Conservation (phyloP, 2,113 vertebrate species). For the Vidua chalybeata region DNA sequence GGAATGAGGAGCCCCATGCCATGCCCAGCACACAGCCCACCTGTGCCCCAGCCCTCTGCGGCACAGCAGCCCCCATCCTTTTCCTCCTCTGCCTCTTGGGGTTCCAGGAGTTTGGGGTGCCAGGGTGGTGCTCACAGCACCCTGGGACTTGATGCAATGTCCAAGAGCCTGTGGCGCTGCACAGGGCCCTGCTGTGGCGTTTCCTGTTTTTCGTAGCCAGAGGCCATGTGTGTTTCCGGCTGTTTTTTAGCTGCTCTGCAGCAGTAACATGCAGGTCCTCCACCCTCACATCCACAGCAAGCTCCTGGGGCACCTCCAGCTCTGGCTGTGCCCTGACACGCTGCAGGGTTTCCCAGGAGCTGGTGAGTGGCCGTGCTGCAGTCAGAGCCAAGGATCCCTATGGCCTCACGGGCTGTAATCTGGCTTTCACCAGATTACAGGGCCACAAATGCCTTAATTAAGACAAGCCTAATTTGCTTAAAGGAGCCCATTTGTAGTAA, state of each 20-base stretch:
- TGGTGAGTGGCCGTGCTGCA: accelerated
- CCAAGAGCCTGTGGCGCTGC: accelerated
- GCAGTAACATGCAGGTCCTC: accelerated
- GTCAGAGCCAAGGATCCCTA: neutral
- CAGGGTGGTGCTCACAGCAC: accelerated
- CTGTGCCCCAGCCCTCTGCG: neutral
- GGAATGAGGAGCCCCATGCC: accelerated
- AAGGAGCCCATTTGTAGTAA: conserved; percentile 42
- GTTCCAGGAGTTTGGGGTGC: neutral
- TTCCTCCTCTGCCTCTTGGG: neutral
- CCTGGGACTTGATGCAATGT: neutral
- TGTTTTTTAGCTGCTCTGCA: neutral
- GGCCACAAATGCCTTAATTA: conserved; percentile 40
- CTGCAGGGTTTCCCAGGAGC: neutral
- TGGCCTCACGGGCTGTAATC: neutral
- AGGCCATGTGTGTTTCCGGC: conserved; percentile 19
- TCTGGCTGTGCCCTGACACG: accelerated
- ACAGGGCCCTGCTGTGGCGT: neutral
- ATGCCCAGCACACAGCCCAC: accelerated
- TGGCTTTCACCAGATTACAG: conserved; percentile 39
- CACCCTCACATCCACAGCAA: neutral
- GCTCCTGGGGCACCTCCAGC: neutral
- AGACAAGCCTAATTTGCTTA: conserved; percentile 50
- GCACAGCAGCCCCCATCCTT: neutral
- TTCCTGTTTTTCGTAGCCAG: conserved; percentile 59